Percentiles rank a stretch among this genome's conserved stretches.
Conservation (phyloP, 2,888 invertebrate genomes). For the Tenthredo amoena region DNA sequence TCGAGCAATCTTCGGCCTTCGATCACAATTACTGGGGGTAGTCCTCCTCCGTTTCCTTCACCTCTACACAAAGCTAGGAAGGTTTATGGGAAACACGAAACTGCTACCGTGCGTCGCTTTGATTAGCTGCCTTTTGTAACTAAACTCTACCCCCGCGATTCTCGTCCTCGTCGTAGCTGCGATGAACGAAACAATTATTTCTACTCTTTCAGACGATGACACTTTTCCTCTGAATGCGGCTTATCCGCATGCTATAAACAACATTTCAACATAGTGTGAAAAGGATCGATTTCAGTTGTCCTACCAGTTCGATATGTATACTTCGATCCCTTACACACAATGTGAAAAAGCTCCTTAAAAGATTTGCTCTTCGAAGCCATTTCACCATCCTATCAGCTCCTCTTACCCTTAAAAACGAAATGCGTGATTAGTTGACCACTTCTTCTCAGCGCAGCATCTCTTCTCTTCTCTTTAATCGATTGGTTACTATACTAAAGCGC, state of each 20-base stretch:
- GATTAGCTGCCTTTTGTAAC: constrained; percentile 43
- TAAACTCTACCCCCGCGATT: neutral
- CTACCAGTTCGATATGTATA: neutral
- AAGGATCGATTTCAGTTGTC: neutral
- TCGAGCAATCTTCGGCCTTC: constrained; percentile 42
- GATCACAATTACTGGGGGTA: constrained; percentile 36
- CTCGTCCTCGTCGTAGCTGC: neutral
- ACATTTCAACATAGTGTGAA: neutral
- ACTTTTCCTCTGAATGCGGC: neutral
- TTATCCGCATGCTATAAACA: neutral
- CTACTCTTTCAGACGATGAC: neutral
- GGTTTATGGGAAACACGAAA: constrained; percentile 41
- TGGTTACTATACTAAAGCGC: constrained; percentile 1
- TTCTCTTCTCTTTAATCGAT: constrained; percentile 35
- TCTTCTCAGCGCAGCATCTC: constrained; percentile 24
- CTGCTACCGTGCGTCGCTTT: constrained; percentile 21
- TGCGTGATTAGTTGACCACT: constrained; percentile 22
- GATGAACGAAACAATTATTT: constrained; percentile 45
- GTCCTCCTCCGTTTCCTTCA: neutral
- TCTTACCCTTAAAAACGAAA: neutral
- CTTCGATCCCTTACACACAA: neutral
- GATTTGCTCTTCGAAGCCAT: neutral
- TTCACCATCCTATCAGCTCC: neutral
- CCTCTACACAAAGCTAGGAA: neutral
- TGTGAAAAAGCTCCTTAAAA: neutral